These are phyloP conservation scores for Argopecten irradians DNA, from an alignment of 1,140 invertebrate species.

Conservation along the genomic window DNA sequence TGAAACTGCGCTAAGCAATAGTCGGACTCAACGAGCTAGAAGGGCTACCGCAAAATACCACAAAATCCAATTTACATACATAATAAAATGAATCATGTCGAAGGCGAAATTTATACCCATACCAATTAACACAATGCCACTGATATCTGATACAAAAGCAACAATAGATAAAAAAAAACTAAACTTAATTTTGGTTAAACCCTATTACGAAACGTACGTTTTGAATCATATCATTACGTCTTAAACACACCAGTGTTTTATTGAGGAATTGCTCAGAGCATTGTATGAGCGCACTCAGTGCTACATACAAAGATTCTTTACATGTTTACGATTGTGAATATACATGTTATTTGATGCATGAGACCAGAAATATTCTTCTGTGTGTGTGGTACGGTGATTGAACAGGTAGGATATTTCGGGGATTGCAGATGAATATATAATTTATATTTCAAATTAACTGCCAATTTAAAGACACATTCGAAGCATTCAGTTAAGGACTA, in stretches of 20 bases:
- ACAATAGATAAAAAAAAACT: neutral
- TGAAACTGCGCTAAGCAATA: too few species aligned
- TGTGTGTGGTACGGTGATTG: neutral
- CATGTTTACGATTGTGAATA: neutral
- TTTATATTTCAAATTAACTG: slow-evolving; percentile 23
- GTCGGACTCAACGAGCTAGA: too few species aligned
- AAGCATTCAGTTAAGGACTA: neutral
- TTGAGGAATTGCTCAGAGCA: neutral
- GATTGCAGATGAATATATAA: neutral
- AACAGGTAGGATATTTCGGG: neutral
- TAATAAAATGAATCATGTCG: too few species aligned
- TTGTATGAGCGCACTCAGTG: neutral
- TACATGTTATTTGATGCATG: neutral
- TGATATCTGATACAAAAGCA: too few species aligned
- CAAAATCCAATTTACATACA: too few species aligned
- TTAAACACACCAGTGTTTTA: too few species aligned
- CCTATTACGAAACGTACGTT: neutral
- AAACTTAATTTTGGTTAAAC: neutral
- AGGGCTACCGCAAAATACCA: too few species aligned
- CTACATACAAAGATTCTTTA: neutral
- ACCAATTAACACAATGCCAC: too few species aligned
- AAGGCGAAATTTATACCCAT: too few species aligned
- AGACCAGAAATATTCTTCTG: neutral
- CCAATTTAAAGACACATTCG: slow-evolving; percentile 4
- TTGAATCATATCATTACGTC: neutral